Conservation (phyloP, 2,888 invertebrate genomes). For the Chrysolina americana region DNA sequence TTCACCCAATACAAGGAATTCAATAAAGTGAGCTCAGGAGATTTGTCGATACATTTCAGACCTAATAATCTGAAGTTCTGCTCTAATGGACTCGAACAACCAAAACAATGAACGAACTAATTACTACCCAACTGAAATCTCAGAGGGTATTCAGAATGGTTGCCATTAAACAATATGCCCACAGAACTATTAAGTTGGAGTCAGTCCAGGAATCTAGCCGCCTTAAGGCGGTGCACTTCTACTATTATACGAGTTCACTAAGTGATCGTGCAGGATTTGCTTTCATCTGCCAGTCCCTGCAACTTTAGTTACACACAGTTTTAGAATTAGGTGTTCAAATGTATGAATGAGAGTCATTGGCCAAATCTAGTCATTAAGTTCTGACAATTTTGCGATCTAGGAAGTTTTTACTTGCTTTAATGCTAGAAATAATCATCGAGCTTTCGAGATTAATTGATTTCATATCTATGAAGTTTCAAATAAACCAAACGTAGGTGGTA, state of each 20-base stretch:
- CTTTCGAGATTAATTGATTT: too few relatives aligned
- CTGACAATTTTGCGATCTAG: too few relatives aligned
- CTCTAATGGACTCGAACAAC: constrained; percentile 44
- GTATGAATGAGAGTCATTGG: not conserved
- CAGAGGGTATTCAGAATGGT: constrained; percentile 47
- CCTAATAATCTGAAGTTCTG: constrained; percentile 31
- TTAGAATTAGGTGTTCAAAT: not conserved
- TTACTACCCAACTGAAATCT: constrained; percentile 38
- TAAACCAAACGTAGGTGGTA: too few relatives aligned
- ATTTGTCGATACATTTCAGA: constrained; percentile 33
- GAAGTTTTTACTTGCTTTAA: too few relatives aligned
- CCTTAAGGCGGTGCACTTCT: not conserved
- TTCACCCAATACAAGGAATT: constrained; percentile 17
- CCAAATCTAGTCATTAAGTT: too few relatives aligned
- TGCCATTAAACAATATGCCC: constrained; percentile 50
- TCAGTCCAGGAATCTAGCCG: constrained; percentile 28
- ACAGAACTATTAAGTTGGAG: constrained; percentile 46
- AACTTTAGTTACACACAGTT: not conserved
- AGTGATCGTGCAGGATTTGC: not conserved
- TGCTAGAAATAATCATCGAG: too few relatives aligned
- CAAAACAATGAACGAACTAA: constrained; percentile 48
- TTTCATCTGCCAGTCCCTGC: not conserved
- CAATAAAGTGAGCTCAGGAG: constrained; percentile 20
- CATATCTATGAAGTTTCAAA: too few relatives aligned
- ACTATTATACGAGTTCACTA: not conserved